Conservation (phyloP, 2,113 vertebrate genomes). For the Eudyptes chrysolophus region DNA sequence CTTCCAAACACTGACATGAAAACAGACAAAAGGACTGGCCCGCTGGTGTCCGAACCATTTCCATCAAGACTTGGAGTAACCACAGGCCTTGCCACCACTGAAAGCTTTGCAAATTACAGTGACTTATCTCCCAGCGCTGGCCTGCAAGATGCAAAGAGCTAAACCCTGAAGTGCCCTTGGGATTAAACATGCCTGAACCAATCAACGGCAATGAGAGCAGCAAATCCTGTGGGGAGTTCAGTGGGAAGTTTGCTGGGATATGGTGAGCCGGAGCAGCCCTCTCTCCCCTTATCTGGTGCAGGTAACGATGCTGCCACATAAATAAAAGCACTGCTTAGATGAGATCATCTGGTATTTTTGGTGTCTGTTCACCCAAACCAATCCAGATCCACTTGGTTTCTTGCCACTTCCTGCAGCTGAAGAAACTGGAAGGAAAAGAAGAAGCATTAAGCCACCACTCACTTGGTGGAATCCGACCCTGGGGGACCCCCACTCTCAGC, state of each 20-base stretch:
- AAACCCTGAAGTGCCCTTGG: neutral
- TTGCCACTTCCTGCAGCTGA: neutral
- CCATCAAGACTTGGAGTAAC: neutral
- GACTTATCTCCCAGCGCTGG: neutral
- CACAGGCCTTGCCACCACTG: neutral
- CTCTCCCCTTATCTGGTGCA: neutral
- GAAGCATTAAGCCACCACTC: neutral
- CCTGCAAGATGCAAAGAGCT: neutral
- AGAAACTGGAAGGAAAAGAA: neutral
- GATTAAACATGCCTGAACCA: neutral
- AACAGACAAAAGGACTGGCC: neutral
- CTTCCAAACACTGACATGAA: neutral
- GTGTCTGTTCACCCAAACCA: neutral
- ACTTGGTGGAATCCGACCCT: rapidly evolving
- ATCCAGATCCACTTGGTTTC: neutral
- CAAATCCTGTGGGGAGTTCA: neutral
- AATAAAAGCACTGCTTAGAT: neutral
- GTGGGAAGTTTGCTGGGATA: neutral
- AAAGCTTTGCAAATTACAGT: neutral
- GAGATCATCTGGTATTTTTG: neutral
- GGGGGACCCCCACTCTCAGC: neutral
- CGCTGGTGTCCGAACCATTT: neutral
- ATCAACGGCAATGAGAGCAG: neutral
- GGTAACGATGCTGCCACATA: rapidly evolving
- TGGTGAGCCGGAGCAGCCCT: neutral